A percentile compares a stretch with the other conserved stretches of the same genome.
Evolutionary conservation across 2,113 vertebrate genomes (phyloP).

Genomic region (Oryzias melastigma): DNA sequence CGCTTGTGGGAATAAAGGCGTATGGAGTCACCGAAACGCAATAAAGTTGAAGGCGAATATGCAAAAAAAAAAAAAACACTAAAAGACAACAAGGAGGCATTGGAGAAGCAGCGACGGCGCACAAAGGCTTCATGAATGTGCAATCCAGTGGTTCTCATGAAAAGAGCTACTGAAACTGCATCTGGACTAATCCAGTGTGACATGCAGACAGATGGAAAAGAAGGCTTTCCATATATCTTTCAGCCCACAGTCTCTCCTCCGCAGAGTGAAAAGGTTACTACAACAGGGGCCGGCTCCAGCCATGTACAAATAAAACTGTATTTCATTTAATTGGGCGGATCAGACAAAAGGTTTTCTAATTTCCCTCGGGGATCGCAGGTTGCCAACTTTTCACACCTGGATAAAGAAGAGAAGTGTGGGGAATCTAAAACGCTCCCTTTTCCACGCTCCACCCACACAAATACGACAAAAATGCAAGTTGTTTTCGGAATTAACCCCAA

Average conservation of each 20-base stretch:
- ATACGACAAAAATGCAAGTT: slow-evolving; percentile 56
- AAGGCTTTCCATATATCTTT: slow-evolving; percentile 35
- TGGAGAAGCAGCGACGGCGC: slow-evolving; percentile 28
- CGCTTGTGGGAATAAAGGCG: slow-evolving; percentile 44
- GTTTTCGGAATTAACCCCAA: slow-evolving; percentile 48
- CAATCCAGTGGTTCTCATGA: slow-evolving; percentile 72
- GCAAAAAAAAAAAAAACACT: slow-evolving; percentile 43
- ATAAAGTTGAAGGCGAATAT: slow-evolving; percentile 51
- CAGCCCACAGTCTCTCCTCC: slow-evolving; percentile 9
- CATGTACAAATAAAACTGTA: slow-evolving; percentile 56
- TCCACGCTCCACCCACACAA: slow-evolving; percentile 11
- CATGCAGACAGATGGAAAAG: slow-evolving; percentile 68
- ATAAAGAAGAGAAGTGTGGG: slow-evolving; percentile 41
- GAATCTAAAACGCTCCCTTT: slow-evolving; percentile 53
- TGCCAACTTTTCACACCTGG: slow-evolving; percentile 58
- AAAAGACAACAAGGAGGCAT: slow-evolving; percentile 29
- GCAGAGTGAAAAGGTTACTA: slow-evolving; percentile 20
- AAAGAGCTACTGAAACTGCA: slow-evolving; percentile 51
- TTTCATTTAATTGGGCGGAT: slow-evolving; percentile 71
- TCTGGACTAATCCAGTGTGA: slow-evolving; percentile 65
- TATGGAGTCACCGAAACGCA: slow-evolving; percentile 60
- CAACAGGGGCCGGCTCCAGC: slow-evolving; percentile 27
- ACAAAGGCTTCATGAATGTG: slow-evolving; percentile 44
- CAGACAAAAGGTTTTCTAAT: slow-evolving; percentile 69
- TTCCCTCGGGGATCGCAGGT: slow-evolving; percentile 60